phyloP scores from a whole-genome alignment of 2,888 invertebrate genomes.

The Himalopsyche kuldschensis region DNA sequence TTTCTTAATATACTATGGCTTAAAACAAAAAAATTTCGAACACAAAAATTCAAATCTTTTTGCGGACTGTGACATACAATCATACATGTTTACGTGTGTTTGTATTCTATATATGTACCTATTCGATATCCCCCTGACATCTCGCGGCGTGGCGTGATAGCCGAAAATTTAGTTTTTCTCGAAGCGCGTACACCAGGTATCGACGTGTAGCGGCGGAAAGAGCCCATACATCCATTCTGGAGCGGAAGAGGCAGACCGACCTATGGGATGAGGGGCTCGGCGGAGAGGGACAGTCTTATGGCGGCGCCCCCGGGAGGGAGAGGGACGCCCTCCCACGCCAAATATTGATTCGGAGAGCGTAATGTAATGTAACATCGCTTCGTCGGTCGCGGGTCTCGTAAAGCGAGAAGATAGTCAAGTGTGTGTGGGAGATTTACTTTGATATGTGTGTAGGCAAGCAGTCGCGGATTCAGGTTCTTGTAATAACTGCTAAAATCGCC shows the following conservation, averaged over 20 bases:
- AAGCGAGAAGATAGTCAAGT: conserved; percentile 1
- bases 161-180: conserved; percentile 1
- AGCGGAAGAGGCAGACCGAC: conserved; percentile 33
- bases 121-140: background rate
- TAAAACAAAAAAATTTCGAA: no score
- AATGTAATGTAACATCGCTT: conserved; percentile 36
- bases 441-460: background rate
- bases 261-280: conserved; percentile 30
- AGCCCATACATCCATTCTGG: conserved; percentile 13
- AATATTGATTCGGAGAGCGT: conserved; percentile 57
- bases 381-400: background rate
- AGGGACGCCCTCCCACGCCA: conserved; percentile 50
- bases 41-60: no score
- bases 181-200: background rate
- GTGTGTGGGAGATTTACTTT: background rate
- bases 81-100: no score
- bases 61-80: no score
- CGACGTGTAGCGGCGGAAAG: background rate
- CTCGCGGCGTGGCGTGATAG: background rate
- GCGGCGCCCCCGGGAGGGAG: conserved; percentile 3
- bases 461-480: background rate
- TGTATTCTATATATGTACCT: background rate
- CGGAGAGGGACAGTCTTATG: conserved; percentile 16
- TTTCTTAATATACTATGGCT: no score
- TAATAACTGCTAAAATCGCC: background rate